These are phyloP conservation scores for Heliconius hewitsoni DNA, from an alignment of 1,140 invertebrate species.

Conservation along the genomic window DNA sequence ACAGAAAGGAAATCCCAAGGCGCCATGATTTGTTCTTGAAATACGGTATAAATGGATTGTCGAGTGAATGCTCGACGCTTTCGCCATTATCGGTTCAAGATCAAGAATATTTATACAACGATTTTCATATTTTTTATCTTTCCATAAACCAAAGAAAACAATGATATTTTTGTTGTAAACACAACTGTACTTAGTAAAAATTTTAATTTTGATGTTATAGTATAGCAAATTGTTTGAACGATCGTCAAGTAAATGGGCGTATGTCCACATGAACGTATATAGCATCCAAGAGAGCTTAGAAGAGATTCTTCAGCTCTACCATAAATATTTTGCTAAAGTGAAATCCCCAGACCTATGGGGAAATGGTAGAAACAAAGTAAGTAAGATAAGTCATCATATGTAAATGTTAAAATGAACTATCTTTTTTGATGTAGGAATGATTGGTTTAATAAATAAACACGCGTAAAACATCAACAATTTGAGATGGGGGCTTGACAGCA, in stretches of 20 bases:
- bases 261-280: no score
- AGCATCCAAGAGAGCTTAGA: no score
- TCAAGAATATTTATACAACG: neutral
- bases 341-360: neutral
- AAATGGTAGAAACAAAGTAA: neutral
- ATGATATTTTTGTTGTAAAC: neutral
- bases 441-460: slow-evolving; percentile 64
- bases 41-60: slow-evolving; percentile 38
- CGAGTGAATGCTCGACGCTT: slow-evolving; percentile 31
- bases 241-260: no score
- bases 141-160: neutral
- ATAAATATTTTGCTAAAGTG: neutral
- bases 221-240: no score
- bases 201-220: no score
- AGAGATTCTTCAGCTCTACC: no score
- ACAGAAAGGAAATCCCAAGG: slow-evolving; percentile 26
- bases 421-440: slow-evolving; percentile 30
- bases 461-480: slow-evolving; percentile 71
- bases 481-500: slow-evolving; percentile 60
- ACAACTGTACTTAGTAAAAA: neutral
- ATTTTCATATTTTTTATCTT: neutral
- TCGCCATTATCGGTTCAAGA: slow-evolving; percentile 17
- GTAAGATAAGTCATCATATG: neutral
- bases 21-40: slow-evolving; percentile 37
- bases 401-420: slow-evolving; percentile 1